These are phyloP conservation scores for Pogonocichla stellata DNA, from an alignment of 2,113 vertebrate genomes.

Conservation along the genomic window DNA sequence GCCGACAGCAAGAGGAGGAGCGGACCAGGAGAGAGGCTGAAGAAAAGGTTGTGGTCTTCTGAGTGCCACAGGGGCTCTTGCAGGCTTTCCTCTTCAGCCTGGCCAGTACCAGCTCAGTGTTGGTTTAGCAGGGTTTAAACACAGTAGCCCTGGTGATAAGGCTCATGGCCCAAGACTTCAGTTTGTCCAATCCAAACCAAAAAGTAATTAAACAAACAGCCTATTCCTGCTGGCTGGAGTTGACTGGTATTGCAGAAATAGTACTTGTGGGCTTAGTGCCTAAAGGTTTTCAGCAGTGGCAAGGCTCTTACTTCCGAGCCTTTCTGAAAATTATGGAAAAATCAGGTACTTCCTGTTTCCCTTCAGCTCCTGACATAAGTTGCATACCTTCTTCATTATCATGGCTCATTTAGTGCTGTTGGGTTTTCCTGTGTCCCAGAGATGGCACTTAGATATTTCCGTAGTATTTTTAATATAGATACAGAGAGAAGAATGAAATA, in stretches of 20 bases:
- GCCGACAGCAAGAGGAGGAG: conserved; percentile 90
- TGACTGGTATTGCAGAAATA: not conserved
- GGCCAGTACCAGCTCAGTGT: not conserved
- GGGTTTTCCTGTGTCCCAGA: not conserved
- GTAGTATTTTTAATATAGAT: not conserved
- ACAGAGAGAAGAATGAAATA: not conserved
- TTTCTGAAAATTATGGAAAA: not conserved
- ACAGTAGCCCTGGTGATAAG: not conserved
- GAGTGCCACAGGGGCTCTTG: not conserved
- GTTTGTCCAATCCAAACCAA: not conserved
- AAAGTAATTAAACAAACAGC: not conserved
- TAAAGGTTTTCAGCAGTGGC: not conserved
- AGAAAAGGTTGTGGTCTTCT: conserved; percentile 86
- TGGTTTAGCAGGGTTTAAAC: not conserved
- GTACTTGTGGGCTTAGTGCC: accelerated
- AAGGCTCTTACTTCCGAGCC: not conserved
- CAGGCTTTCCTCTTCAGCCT: not conserved
- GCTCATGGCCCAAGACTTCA: not conserved
- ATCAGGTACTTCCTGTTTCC: not conserved
- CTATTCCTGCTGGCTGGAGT: not conserved
- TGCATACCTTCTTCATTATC: not conserved
- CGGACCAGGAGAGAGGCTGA: conserved; percentile 84
- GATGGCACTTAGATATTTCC: not conserved
- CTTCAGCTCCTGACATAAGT: not conserved
- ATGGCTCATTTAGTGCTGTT: not conserved